Evolutionary conservation across 2,113 vertebrate species (phyloP).

Genomic region (Agelaius tricolor): DNA sequence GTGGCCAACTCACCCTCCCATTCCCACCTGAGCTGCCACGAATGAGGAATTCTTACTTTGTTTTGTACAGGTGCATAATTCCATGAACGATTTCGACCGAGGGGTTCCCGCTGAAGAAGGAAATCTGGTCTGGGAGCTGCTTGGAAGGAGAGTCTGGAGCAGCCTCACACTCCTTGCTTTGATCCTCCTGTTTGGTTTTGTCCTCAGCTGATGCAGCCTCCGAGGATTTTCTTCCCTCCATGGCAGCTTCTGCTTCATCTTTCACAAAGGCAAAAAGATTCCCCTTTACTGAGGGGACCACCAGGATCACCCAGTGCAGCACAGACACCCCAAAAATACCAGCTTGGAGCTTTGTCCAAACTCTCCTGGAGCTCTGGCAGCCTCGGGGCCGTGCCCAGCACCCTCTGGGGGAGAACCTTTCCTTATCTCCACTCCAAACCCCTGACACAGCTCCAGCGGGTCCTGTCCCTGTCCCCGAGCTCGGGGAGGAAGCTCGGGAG

Average conservation of each 20-base stretch:
- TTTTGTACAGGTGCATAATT: conserved; percentile 99
- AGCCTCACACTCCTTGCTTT: conserved; percentile 58
- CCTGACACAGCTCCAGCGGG: neutral
- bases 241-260: conserved; percentile 56
- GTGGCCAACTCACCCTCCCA: neutral
- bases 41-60: conserved; percentile 84
- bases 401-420: neutral
- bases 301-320: accelerated
- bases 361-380: neutral
- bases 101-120: conserved; percentile 97
- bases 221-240: conserved; percentile 62
- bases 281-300: neutral
- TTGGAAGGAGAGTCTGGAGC: conserved; percentile 89
- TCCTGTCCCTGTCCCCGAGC: neutral
- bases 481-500: neutral
- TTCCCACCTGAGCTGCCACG: neutral
- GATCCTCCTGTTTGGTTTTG: conserved; percentile 51
- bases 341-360: accelerated
- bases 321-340: neutral
- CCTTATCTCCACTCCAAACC: neutral
- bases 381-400: neutral
- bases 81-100: conserved; percentile 96
- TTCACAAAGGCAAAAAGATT: conserved; percentile 56
- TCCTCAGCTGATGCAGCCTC: conserved; percentile 56
- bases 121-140: conserved; percentile 95